These are phyloP conservation scores for Acanthoscelides obtectus DNA, from an alignment of 2,888 invertebrate genomes.

Conservation along the genomic window DNA sequence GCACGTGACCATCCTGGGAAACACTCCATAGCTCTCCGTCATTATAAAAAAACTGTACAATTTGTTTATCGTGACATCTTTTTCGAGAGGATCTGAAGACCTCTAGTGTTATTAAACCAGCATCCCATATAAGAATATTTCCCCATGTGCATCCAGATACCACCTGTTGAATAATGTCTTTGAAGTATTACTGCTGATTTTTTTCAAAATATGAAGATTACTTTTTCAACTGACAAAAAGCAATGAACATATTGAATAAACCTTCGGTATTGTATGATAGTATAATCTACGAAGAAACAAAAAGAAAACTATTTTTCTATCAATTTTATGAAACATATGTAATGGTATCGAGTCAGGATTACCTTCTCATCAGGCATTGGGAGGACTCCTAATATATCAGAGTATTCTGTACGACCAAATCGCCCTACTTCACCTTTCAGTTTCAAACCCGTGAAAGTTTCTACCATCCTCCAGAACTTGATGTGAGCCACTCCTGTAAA, in stretches of 20 bases:
- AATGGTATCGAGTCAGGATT: too few relatives aligned
- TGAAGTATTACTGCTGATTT: too few relatives aligned
- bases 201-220: too few relatives aligned
- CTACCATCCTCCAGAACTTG: constrained; percentile 91
- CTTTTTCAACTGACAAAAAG: too few relatives aligned
- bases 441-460: constrained; percentile 88
- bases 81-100: constrained; percentile 67
- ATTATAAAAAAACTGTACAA: constrained; percentile 56
- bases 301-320: too few relatives aligned
- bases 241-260: too few relatives aligned
- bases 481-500: constrained; percentile 65
- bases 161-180: constrained; percentile 57
- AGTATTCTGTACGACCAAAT: constrained; percentile 89
- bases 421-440: constrained; percentile 82
- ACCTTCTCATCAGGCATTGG: constrained; percentile 88
- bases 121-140: constrained; percentile 88
- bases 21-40: constrained; percentile 46
- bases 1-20: constrained; percentile 70
- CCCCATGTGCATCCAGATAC: constrained; percentile 89
- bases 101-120: constrained; percentile 80
- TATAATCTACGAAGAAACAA: too few relatives aligned
- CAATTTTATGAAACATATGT: too few relatives aligned
- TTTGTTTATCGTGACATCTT: constrained; percentile 70
- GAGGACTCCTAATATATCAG: constrained; percentile 78
- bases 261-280: too few relatives aligned